Evolutionary conservation across 2,113 vertebrate genomes (phyloP).

Genomic region (Pangasianodon gigas): DNA sequence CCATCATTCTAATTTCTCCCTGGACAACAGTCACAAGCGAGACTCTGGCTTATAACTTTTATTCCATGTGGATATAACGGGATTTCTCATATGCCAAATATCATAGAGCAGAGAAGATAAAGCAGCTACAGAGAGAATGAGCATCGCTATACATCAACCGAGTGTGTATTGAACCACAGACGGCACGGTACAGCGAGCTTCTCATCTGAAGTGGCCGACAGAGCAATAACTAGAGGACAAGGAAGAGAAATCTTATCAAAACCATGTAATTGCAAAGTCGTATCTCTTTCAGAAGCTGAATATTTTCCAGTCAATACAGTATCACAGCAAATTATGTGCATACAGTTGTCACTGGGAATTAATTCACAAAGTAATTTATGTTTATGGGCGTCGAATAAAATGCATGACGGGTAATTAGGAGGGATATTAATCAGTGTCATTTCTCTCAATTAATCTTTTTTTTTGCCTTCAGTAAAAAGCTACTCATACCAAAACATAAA

Average conservation of each 20-base stretch:
- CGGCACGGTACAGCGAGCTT: background rate
- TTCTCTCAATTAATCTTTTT: background rate
- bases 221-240: constrained; percentile 11
- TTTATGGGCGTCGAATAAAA: background rate
- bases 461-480: background rate
- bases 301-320: background rate
- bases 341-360: background rate
- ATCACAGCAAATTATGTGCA: background rate
- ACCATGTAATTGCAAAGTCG: constrained; percentile 3
- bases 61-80: constrained; percentile 42
- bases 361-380: background rate
- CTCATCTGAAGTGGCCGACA: background rate
- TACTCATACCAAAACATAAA: background rate
- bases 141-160: constrained; percentile 21
- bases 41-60: constrained; percentile 25
- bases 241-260: constrained; percentile 3
- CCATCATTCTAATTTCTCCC: constrained; percentile 40
- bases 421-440: background rate
- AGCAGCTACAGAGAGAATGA: constrained; percentile 26
- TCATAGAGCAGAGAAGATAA: constrained; percentile 38
- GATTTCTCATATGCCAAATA: constrained; percentile 41
- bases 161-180: constrained; percentile 30
- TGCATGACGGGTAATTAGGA: background rate
- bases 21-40: constrained; percentile 46
- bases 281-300: background rate